Conservation (phyloP, 2,797 vertebrate species). For the Periophthalmus magnuspinnatus region DNA sequence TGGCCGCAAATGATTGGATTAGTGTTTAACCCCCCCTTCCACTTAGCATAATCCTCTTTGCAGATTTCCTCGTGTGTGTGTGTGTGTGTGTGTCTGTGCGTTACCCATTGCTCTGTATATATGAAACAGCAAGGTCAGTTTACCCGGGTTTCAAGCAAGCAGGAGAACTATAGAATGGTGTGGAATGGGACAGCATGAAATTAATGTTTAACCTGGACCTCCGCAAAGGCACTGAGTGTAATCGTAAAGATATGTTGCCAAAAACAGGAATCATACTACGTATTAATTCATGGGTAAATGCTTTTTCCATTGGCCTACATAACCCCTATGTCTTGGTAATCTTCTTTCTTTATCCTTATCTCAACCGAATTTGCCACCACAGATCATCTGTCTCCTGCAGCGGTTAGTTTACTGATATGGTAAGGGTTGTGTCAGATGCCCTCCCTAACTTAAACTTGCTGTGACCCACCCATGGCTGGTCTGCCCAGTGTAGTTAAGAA, state of each 20-base stretch:
- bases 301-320: conserved; percentile 5
- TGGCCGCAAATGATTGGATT: conserved; percentile 80
- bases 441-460: not conserved
- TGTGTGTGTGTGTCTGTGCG: conserved; percentile 10
- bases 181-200: not conserved
- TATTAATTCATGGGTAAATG: not conserved
- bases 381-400: conserved; percentile 2
- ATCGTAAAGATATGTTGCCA: not conserved
- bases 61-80: conserved; percentile 46
- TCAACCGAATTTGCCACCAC: not conserved
- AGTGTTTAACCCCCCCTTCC: conserved; percentile 73
- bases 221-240: not conserved
- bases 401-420: not conserved
- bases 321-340: conserved; percentile 3
- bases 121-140: conserved; percentile 47
- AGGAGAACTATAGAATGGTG: not conserved
- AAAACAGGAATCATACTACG: not conserved
- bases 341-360: conserved; percentile 6
- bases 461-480: not conserved
- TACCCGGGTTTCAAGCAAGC: not conserved
- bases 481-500: not conserved
- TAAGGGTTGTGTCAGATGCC: not conserved
- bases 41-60: conserved; percentile 80
- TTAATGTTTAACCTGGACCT: not conserved
- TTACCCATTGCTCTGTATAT: conserved; percentile 20